Conservation (phyloP, 2,888 invertebrate genomes). For the Trachelus tabidus region DNA sequence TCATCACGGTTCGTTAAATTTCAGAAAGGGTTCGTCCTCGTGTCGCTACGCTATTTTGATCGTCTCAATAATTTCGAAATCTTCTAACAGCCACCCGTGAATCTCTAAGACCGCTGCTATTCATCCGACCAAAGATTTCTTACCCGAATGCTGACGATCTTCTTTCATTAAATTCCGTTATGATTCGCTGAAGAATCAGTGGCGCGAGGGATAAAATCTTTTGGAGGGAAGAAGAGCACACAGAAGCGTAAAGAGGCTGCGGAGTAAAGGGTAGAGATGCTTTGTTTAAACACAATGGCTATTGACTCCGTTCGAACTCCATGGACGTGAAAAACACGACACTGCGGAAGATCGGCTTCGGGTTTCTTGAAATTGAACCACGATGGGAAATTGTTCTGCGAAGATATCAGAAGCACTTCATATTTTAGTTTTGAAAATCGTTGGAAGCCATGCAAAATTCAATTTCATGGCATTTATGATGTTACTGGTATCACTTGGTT, state of each 20-base stretch:
- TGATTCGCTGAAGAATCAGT: constrained; percentile 38
- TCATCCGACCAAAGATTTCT: constrained; percentile 1
- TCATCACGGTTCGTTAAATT: constrained; percentile 42
- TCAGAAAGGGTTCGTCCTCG: background rate
- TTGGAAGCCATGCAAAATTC: background rate
- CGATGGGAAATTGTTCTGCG: background rate
- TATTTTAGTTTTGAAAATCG: too few relatives aligned
- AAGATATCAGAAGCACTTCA: too few relatives aligned
- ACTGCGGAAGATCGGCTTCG: constrained; percentile 45
- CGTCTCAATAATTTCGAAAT: constrained; percentile 39
- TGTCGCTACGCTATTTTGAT: background rate
- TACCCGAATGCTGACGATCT: constrained; percentile 27
- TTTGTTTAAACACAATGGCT: constrained; percentile 60
- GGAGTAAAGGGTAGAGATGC: constrained; percentile 27
- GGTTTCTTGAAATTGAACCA: constrained; percentile 1
- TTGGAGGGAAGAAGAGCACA: background rate
- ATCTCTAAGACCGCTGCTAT: constrained; percentile 20
- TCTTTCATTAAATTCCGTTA: constrained; percentile 58
- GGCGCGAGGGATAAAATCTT: background rate
- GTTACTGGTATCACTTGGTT: background rate
- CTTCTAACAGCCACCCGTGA: constrained; percentile 21
- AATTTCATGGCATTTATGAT: background rate
- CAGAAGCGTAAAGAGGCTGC: background rate
- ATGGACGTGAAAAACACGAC: constrained; percentile 50
- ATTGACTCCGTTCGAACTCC: constrained; percentile 46